Percentiles rank a stretch among this genome's conserved stretches.
These are phyloP conservation scores for Tryphoninae sp. DNA, from an alignment of 2,888 invertebrate species.

Conservation along the genomic window DNA sequence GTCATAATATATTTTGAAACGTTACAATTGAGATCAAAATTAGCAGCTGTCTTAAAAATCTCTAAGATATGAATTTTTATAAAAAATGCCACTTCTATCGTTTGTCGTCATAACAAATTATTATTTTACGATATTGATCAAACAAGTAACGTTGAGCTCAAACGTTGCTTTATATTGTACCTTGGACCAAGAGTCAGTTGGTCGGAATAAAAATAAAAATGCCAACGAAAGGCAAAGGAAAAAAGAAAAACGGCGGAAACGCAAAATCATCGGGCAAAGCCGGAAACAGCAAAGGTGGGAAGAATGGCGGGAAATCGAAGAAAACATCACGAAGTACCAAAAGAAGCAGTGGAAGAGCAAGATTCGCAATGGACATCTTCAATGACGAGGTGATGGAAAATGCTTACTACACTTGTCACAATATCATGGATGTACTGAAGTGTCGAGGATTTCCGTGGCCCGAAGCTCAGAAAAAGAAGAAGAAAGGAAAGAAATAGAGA, in stretches of 20 bases:
- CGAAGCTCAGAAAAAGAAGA: conserved; percentile 93
- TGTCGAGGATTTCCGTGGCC: conserved; percentile 95
- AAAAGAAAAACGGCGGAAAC: conserved; percentile 66
- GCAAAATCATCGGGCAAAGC: conserved; percentile 67
- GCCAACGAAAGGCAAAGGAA: conserved; percentile 66
- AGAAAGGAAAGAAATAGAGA: conserved; percentile 86
- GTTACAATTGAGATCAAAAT: too few relatives aligned
- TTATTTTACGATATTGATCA: conserved; percentile 5
- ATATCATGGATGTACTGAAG: conserved; percentile 93
- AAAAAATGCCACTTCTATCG: too few relatives aligned
- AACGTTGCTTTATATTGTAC: background rate
- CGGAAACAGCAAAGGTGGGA: conserved; percentile 73
- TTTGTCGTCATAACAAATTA: background rate
- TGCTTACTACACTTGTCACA: conserved; percentile 96
- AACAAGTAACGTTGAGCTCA: background rate
- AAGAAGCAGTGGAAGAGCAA: conserved; percentile 84
- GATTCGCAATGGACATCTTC: conserved; percentile 91
- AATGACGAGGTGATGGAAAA: conserved; percentile 96
- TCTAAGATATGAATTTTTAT: too few relatives aligned
- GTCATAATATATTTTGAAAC: too few relatives aligned
- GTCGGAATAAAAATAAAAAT: conserved; percentile 41
- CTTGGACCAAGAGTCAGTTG: background rate
- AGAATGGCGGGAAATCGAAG: conserved; percentile 82
- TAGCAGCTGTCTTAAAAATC: too few relatives aligned
- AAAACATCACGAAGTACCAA: conserved; percentile 81